Base-by-base conservation (phyloP, 2,113 vertebrate species). In the Pithys albifrons region DNA sequence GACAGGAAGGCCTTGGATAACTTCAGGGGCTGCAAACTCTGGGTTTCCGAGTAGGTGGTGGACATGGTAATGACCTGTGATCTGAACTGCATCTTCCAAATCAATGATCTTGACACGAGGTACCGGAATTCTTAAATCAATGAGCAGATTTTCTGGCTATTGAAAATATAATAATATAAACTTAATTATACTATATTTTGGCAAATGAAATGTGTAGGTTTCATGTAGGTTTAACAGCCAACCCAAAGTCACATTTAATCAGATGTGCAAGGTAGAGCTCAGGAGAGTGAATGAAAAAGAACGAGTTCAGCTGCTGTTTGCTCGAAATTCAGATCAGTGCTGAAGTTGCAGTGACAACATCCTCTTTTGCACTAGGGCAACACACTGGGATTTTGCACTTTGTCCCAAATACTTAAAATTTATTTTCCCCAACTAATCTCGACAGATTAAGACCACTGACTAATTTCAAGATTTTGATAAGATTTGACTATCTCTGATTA, bases 141-240 rank as follows among this genome's bases (percentile, higher is more conserved):
- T 99, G 94, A 99, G 98, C 85, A 99, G 97, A 97, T 99, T 99
- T 98, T 99, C 99, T 37, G 99, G 99, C 99, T 99, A 94, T 64
- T 16, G 81, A 97, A 77, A 95, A 67, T 19, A 83, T 6, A 69
- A 76, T 20, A 66, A 62, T 29, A 65, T n/a, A 35, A 88, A n/a
- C 9, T 59, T 72, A 70, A 45, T 29, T 9, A 2, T 35, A n/a
- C 20, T 73, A 5, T 33, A 27, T 64, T 92, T 95, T 93, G 81
- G 48, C 35, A 84, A 78, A 39, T 58, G 28, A 79, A 90, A 73
- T 15, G 2, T 35, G 20, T 43, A 76, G 24, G 29, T 52, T 74
- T 81, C 25, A 49, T 48, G 46, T 65, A 72, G 5, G 4, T 45
- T 49, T 66, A 74, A 77, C 19, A 82, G 70, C 16, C 18, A 71